A percentile compares a stretch with the other conserved stretches of the same genome.
Conservation (phyloP, 35 echinoderm and acorn worm genomes). For the Lytechinus pictus region DNA sequence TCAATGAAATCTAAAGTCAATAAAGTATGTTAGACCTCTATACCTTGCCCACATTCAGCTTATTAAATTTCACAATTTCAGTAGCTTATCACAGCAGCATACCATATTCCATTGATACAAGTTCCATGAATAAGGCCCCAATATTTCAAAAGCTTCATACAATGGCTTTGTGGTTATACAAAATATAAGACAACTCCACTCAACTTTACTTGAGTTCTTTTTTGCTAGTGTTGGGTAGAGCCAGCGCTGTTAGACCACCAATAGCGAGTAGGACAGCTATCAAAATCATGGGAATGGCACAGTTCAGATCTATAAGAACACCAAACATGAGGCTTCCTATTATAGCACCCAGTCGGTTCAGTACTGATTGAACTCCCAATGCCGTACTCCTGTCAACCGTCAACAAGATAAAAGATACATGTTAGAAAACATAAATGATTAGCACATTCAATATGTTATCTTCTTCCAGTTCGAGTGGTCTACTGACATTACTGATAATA, state of each 20-base stretch:
- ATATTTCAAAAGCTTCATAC: too few relatives aligned
- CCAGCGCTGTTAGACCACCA: constrained; percentile 69
- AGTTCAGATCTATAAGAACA: constrained; percentile 72
- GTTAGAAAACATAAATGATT: neutral
- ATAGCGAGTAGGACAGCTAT: constrained; percentile 75
- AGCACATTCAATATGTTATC: neutral
- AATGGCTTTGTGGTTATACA: neutral
- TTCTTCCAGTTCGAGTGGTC: too few relatives aligned
- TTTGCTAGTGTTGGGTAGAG: constrained; percentile 79
- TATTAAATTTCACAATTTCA: too few relatives aligned
- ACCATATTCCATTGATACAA: too few relatives aligned
- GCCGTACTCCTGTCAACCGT: constrained; percentile 88
- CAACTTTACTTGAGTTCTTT: constrained; percentile 63
- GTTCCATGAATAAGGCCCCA: too few relatives aligned
- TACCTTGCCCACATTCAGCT: too few relatives aligned
- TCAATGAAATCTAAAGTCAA: too few relatives aligned
- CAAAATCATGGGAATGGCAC: constrained; percentile 74
- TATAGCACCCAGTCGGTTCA: constrained; percentile 87
- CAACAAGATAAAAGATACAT: neutral
- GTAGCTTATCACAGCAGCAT: too few relatives aligned
- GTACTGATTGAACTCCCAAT: constrained; percentile 67
- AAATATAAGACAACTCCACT: neutral
- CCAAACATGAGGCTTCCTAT: constrained; percentile 81
- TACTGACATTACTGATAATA: too few relatives aligned
- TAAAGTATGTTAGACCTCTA: too few relatives aligned